A percentile compares a stretch with the other conserved stretches of the same genome.
phyloP scores from a whole-genome alignment of 64 coral and sea anemone genomes.

The Dendronephthya gigantea region DNA sequence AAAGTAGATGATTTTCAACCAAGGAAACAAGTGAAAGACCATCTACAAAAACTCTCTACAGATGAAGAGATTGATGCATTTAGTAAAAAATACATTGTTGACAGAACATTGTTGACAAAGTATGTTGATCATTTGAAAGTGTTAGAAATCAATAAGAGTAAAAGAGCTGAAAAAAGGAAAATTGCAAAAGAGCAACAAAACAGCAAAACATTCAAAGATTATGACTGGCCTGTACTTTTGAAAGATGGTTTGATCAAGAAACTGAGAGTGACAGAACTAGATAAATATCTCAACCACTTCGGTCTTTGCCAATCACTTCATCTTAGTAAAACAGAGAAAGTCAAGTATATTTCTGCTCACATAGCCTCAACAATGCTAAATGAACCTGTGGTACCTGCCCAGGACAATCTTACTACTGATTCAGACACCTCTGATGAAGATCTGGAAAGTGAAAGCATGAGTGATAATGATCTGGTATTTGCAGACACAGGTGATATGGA shows the following conservation, averaged over 20 bases:
- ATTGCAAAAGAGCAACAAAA: background rate
- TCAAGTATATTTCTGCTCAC: constrained; percentile 3
- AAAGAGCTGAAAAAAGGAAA: constrained; percentile 28
- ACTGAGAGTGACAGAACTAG: constrained; percentile 18
- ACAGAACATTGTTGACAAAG: background rate
- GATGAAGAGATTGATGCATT: constrained; percentile 16
- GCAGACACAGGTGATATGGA: background rate
- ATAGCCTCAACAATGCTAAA: constrained; percentile 17
- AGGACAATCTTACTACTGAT: background rate
- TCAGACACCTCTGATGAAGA: too few relatives aligned
- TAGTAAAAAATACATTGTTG: background rate
- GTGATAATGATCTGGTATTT: constrained; percentile 20
- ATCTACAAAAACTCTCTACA: background rate
- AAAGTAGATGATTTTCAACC: constrained; percentile 32
- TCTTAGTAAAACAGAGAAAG: constrained; percentile 24
- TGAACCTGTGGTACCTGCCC: too few relatives aligned
- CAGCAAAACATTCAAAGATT: constrained; percentile 13
- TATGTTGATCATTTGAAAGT: constrained; percentile 18
- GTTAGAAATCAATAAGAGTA: constrained; percentile 34
- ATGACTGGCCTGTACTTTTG: constrained; percentile 23
- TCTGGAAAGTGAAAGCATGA: background rate
- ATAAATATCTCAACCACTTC: constrained; percentile 25
- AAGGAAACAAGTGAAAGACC: constrained; percentile 27
- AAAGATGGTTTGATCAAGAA: constrained; percentile 18
- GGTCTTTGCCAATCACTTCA: constrained; percentile 24